Conservation (phyloP, 2,113 vertebrate genomes). For the Callithrix jacchus region DNA sequence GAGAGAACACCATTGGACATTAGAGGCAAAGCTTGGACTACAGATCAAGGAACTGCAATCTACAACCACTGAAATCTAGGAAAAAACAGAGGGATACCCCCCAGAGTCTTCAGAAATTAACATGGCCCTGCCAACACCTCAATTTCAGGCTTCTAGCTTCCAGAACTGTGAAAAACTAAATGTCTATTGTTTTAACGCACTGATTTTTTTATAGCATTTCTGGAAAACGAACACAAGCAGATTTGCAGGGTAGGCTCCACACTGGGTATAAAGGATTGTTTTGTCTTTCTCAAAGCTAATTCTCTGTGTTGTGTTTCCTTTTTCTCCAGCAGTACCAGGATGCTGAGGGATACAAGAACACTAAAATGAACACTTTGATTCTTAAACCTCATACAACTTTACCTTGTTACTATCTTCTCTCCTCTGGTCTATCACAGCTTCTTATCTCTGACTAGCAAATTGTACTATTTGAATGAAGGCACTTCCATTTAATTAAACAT, state of each 20-base stretch:
- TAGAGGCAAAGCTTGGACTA: background rate
- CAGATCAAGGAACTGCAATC: background rate
- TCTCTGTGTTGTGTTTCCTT: background rate
- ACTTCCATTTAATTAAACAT: slow-evolving; percentile 57
- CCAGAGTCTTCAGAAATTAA: background rate
- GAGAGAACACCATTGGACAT: background rate
- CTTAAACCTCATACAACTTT: background rate
- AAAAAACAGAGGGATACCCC: background rate
- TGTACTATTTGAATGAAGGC: slow-evolving; percentile 19
- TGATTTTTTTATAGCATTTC: background rate
- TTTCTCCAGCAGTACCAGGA: background rate
- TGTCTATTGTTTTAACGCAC: background rate
- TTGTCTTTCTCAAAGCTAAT: background rate
- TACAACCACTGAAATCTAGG: background rate
- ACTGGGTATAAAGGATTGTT: background rate
- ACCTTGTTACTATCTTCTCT: background rate
- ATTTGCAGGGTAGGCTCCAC: background rate
- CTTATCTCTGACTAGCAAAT: slow-evolving; percentile 61
- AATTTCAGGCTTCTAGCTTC: background rate
- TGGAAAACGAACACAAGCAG: background rate
- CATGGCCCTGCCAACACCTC: background rate
- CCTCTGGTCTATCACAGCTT: background rate
- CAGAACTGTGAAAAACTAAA: background rate
- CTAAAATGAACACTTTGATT: background rate
- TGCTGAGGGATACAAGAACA: background rate